phyloP scores from a whole-genome alignment of 2,888 invertebrate species.

The Mimumesa dahlbomi region DNA sequence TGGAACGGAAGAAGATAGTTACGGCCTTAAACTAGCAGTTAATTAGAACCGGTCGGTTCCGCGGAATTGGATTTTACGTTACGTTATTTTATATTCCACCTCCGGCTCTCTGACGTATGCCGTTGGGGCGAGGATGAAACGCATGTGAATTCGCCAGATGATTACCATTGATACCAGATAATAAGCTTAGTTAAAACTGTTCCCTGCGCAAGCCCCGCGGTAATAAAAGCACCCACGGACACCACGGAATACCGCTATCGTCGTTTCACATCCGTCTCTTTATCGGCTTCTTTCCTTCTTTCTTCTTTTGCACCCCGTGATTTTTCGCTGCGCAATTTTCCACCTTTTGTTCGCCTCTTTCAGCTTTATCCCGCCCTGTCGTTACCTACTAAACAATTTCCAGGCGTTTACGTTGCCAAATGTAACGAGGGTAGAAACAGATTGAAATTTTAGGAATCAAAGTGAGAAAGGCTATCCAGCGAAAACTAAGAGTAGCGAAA shows the following conservation, averaged over 20 bases:
- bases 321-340: too few species aligned
- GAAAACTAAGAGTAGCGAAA: too few species aligned
- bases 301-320: too few species aligned
- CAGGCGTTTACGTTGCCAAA: too few species aligned
- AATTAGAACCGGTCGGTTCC: conserved; percentile 54
- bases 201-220: conserved; percentile 14
- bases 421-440: too few species aligned
- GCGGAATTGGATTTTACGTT: conserved; percentile 61
- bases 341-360: too few species aligned
- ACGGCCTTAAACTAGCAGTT: conserved; percentile 46
- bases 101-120: conserved; percentile 14
- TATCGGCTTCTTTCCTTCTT: conserved; percentile 3
- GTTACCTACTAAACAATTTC: neutral
- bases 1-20: too few species aligned
- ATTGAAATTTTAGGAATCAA: too few species aligned
- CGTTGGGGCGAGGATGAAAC: conserved; percentile 24
- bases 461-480: too few species aligned
- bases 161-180: conserved; percentile 72
- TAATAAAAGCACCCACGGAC: conserved; percentile 33
- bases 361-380: too few species aligned
- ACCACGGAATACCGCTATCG: conserved; percentile 18
- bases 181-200: conserved; percentile 70
- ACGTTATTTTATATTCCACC: conserved; percentile 60
- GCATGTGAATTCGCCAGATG: conserved; percentile 74
- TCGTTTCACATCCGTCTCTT: conserved; percentile 18